Base-by-base conservation (phyloP, 92 coral and sea anemone species). In the Porites lobata region DNA sequence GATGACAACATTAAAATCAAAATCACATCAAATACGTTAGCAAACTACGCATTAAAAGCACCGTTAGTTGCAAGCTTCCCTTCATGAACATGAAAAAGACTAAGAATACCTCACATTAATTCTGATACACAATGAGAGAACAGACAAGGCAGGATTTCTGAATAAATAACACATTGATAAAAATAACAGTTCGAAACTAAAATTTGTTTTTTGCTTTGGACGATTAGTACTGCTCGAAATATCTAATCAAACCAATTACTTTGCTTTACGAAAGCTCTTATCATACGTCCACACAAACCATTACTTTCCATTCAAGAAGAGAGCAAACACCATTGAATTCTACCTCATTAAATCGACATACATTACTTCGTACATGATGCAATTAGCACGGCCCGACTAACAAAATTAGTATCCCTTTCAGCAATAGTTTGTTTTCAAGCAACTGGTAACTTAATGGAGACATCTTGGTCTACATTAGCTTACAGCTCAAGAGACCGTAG, bases 381-480 rank as follows among this genome's bases (percentile, higher is more conserved):
- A 4, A 67, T 59, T 38, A 26, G 32, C 24, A 22, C 32, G 10
- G 24, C 24, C 9, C 78, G 72, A 7, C 51, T 18, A 50, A 29
- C 24, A 53, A 7, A 6, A 53, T 7, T 14, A 8, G 50, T 12
- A 7, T 47, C 87, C 87, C 87, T 84, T 84, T 73, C 87, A 84
- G 87, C 87, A 74, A 61, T 66, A 63, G 32, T 8, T 19, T 7
- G 5, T 38, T 38, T 38, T 38, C 47, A 4, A 38, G 47, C 47
- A 38, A 38, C 47, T 38, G 6, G 47, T 38, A 38, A 38, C 47
- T 38, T 38, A 38, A 38, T 38, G 47, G 47, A 38, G 47, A 38
- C 47, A 38, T 38, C 47, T 38, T 38, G 47, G 5, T 38, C 47
- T 38, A 32, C 38, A 24, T 24, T 24, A 24, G 32, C 47, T 38